phyloP scores from a whole-genome alignment of 2,888 invertebrate species.

The Thumatha senex region DNA sequence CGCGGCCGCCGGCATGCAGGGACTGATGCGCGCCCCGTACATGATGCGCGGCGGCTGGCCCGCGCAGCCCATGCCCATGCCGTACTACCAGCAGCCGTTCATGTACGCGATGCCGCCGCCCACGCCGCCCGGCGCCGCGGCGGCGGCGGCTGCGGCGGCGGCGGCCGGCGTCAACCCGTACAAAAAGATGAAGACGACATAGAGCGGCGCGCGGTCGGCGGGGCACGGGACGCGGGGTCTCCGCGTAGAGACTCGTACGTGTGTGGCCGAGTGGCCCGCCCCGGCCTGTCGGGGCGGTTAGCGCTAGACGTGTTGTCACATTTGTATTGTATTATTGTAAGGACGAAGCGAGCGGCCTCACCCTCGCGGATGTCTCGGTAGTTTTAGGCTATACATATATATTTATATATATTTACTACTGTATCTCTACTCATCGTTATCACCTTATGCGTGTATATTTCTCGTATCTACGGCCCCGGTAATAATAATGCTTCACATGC shows the following conservation, averaged over 20 bases:
- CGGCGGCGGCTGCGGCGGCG: constrained; percentile 67
- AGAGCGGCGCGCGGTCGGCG: constrained; percentile 68
- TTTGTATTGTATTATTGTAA: constrained; percentile 82
- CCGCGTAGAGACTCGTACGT: constrained; percentile 80
- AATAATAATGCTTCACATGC: constrained; percentile 95
- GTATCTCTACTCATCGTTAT: constrained; percentile 78
- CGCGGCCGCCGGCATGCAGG: constrained; percentile 77
- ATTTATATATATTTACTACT: constrained; percentile 62
- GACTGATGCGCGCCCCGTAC: constrained; percentile 69
- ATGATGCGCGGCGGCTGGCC: constrained; percentile 76
- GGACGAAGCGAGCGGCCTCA: constrained; percentile 75
- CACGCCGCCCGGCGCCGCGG: constrained; percentile 68
- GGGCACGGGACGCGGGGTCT: constrained; percentile 80
- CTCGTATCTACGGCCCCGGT: constrained; percentile 88
- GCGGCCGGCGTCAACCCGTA: constrained; percentile 88
- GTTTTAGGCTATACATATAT: constrained; percentile 71
- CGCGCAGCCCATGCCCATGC: constrained; percentile 76
- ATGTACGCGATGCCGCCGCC: constrained; percentile 81
- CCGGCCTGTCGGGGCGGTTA: constrained; percentile 78
- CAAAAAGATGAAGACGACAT: constrained; percentile 95
- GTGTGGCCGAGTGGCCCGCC: constrained; percentile 70
- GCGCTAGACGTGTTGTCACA: constrained; percentile 82
- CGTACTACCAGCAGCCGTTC: constrained; percentile 79
- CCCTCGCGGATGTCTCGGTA: constrained; percentile 79
- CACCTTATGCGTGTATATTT: constrained; percentile 82